Evolutionary conservation across 35 echinoderm and acorn worm genomes (phyloP).

Genomic region (Ptychodera flava): DNA sequence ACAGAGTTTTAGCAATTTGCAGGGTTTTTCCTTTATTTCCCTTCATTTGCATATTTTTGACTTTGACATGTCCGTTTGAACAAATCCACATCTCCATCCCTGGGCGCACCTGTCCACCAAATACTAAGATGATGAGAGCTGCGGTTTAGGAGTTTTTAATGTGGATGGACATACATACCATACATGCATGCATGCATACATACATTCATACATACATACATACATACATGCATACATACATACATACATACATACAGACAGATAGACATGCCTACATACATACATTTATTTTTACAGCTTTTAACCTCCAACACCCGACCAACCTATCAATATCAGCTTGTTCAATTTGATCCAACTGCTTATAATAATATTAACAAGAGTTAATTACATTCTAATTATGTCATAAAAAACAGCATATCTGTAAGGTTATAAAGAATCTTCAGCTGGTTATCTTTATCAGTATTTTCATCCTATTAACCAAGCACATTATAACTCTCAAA

Average conservation of each 20-base stretch:
- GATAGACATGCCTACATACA: not conserved
- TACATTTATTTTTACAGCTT: not conserved
- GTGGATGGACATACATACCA: not conserved
- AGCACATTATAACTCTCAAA: not conserved
- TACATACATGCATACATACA: not conserved
- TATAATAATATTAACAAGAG: constrained; percentile 50
- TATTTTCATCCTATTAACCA: not conserved
- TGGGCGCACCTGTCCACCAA: too few relatives aligned
- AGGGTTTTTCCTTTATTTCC: not conserved
- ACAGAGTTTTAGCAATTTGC: not conserved
- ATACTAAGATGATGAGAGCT: too few relatives aligned
- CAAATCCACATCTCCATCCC: not conserved
- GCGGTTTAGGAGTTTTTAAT: too few relatives aligned
- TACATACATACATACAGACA: not conserved
- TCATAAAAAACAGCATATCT: constrained; percentile 34
- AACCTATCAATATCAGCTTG: constrained; percentile 65
- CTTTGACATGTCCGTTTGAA: not conserved
- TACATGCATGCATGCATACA: not conserved
- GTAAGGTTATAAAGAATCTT: constrained; percentile 85
- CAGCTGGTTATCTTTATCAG: not conserved
- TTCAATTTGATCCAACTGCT: constrained; percentile 82
- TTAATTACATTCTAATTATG: constrained; percentile 26
- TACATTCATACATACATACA: not conserved
- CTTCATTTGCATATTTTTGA: not conserved
- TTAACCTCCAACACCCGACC: not conserved